These are phyloP conservation scores for Cynodonichthys magdalenae DNA, from an alignment of 2,797 vertebrate species.

Conservation along the genomic window DNA sequence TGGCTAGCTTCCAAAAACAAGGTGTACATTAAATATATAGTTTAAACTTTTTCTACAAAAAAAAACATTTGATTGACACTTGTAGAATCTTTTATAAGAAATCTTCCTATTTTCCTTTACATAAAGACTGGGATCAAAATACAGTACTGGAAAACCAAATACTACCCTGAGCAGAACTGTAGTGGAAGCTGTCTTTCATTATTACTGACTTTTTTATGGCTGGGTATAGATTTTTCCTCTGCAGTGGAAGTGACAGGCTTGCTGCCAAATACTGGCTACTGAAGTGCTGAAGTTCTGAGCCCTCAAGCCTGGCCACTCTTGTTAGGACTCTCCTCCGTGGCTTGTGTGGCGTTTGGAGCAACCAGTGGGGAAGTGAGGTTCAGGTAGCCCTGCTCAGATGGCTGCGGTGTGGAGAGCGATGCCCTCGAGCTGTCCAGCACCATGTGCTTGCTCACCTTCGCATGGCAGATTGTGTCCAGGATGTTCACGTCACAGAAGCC, in stretches of 20 bases:
- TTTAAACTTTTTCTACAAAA: slow-evolving; percentile 1
- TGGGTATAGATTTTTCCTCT: not conserved
- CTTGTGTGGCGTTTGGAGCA: slow-evolving; percentile 46
- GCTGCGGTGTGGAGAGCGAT: slow-evolving; percentile 67
- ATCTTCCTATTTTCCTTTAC: not conserved
- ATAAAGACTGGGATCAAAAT: slow-evolving; percentile 17
- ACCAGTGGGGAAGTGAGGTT: slow-evolving; percentile 81
- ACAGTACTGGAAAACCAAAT: slow-evolving; percentile 14
- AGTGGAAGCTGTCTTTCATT: slow-evolving; percentile 44
- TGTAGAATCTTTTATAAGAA: slow-evolving; percentile 15
- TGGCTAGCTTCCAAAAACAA: slow-evolving; percentile 2
- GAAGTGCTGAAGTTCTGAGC: not conserved
- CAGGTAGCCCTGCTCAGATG: slow-evolving; percentile 85
- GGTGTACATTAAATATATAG: not conserved
- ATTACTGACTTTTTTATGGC: slow-evolving; percentile 18
- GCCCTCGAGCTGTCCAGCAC: slow-evolving; percentile 61
- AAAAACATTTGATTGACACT: slow-evolving; percentile 30
- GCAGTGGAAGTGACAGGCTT: not conserved
- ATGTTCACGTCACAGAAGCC: slow-evolving; percentile 66
- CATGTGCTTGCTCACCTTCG: slow-evolving; percentile 64
- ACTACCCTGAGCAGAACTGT: slow-evolving; percentile 53
- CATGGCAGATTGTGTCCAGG: slow-evolving; percentile 72
- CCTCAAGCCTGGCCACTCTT: slow-evolving; percentile 66
- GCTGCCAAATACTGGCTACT: not conserved
- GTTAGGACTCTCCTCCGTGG: slow-evolving; percentile 52